These are phyloP conservation scores for Agrypnus murinus DNA, from an alignment of 2,888 invertebrate species.

Conservation along the genomic window DNA sequence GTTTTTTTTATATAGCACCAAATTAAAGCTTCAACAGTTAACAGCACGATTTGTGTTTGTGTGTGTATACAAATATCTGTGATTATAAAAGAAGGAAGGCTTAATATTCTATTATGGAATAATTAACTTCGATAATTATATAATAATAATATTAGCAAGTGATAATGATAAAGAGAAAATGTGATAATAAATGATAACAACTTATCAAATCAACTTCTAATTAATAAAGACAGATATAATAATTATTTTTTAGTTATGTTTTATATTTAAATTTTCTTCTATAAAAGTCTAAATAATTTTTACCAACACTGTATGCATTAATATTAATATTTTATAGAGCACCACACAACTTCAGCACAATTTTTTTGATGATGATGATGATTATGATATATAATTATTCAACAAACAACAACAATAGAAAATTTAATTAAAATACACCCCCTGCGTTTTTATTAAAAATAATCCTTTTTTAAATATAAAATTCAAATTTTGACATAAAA, in stretches of 20 bases:
- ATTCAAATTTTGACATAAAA: neutral
- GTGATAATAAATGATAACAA: neutral
- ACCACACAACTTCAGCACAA: conserved; percentile 26
- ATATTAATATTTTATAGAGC: too few relatives aligned
- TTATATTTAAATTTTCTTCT: too few relatives aligned
- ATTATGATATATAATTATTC: too few relatives aligned
- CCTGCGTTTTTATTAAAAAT: conserved; percentile 9
- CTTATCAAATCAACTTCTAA: too few relatives aligned
- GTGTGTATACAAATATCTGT: neutral
- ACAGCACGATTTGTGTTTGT: neutral
- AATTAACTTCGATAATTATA: neutral
- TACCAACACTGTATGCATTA: neutral
- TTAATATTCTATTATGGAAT: neutral
- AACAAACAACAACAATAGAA: neutral
- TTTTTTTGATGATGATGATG: neutral
- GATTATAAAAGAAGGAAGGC: neutral
- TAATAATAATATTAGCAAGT: neutral
- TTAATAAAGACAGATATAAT: too few relatives aligned
- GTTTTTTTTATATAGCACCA: conserved; percentile 38
- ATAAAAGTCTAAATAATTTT: too few relatives aligned
- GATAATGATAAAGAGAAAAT: conserved; percentile 2
- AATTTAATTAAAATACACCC: neutral
- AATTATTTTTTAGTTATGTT: too few relatives aligned
- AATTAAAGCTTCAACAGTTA: conserved; percentile 41
- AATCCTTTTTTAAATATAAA: neutral